Percentiles rank a stretch among this genome's conserved stretches.
Conservation (phyloP, 37 sponge, comb jelly and placozoan species). For the Ephydatia muelleri region DNA sequence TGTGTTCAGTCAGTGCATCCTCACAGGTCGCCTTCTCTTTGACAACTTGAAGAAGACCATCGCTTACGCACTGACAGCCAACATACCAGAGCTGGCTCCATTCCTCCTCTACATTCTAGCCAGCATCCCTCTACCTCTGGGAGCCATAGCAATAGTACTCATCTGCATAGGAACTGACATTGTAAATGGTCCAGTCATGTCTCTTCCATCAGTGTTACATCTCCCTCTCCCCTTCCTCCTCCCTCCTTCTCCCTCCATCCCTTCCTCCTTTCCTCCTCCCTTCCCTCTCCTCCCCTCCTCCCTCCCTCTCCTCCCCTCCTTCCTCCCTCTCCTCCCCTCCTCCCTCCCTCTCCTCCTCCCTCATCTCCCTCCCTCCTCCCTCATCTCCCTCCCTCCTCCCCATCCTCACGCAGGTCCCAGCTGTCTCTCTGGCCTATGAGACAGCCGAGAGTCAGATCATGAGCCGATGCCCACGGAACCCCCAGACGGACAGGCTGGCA, state of each 20-base stretch:
- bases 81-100: slow-evolving; percentile 96
- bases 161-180: slow-evolving; percentile 99
- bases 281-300: background rate
- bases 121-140: slow-evolving; percentile 92
- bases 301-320: background rate
- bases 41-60: slow-evolving; percentile 99
- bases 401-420: background rate
- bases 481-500: slow-evolving; percentile 82
- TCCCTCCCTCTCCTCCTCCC: background rate
- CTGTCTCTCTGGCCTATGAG: slow-evolving; percentile 79
- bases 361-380: background rate
- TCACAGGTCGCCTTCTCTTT: slow-evolving; percentile 89
- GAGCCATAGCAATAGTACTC: slow-evolving; percentile 91
- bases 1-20: background rate
- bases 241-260: background rate
- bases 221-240: background rate
- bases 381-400: background rate
- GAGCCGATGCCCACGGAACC: slow-evolving; percentile 89
- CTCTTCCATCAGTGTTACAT: background rate
- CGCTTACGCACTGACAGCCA: slow-evolving; percentile 97
- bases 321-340: background rate
- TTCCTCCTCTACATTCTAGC: slow-evolving; percentile 90
- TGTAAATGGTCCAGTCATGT: slow-evolving; percentile 18
- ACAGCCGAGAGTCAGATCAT: slow-evolving; percentile 97
- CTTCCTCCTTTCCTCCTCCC: background rate